A percentile compares a stretch with the other conserved stretches of the same genome.
Evolutionary conservation across 2,113 vertebrate species (phyloP).

Genomic region (Vulpes ferrilata): DNA sequence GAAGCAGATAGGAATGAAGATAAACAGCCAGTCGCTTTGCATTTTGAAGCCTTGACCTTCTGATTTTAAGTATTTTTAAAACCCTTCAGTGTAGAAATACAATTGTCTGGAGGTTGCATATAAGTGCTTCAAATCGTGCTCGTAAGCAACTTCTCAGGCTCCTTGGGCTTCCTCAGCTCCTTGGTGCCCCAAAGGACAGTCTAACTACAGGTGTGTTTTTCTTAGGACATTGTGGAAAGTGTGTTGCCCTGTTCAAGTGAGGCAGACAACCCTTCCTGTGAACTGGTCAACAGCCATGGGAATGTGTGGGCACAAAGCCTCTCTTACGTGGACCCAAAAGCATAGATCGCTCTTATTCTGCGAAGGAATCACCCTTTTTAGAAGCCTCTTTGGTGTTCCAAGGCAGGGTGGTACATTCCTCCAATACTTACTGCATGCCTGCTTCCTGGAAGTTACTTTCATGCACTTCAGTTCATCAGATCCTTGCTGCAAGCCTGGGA

Average conservation of each 20-base stretch:
- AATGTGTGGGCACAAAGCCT: background rate
- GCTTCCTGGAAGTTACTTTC: background rate
- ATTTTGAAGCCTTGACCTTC: conserved; percentile 27
- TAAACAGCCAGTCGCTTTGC: background rate
- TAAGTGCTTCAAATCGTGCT: background rate
- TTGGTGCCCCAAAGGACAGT: background rate
- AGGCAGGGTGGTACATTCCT: background rate
- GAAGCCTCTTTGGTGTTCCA: background rate
- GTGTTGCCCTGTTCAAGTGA: background rate
- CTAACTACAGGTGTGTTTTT: background rate
- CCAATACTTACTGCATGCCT: no score
- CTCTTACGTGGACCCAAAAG: background rate
- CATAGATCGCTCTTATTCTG: background rate
- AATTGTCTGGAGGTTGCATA: conserved; percentile 18
- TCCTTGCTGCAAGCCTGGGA: background rate
- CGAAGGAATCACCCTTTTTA: background rate
- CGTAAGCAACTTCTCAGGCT: background rate
- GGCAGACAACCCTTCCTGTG: background rate
- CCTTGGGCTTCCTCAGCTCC: background rate
- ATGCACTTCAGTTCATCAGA: rapidly evolving
- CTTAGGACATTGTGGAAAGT: background rate
- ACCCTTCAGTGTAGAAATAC: background rate
- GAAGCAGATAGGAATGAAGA: background rate
- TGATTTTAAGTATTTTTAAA: conserved; percentile 14
- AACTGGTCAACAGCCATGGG: background rate